A percentile compares a stretch with the other conserved stretches of the same genome.
Evolutionary conservation across 2,888 invertebrate genomes (phyloP).

Genomic region (Maniola hyperantus): DNA sequence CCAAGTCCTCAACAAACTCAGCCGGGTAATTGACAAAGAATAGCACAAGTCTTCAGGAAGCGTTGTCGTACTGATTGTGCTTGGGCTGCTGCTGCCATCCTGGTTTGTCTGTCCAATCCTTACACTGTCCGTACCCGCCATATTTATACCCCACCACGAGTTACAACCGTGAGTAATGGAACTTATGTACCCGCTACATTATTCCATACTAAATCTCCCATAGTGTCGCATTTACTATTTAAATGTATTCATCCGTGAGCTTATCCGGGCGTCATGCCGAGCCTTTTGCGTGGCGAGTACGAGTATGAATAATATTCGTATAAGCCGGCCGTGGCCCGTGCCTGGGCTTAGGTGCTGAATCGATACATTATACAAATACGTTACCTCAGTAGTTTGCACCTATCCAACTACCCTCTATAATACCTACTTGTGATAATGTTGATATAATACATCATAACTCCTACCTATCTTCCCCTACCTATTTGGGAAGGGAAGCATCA

Average conservation of each 20-base stretch:
- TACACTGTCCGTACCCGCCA: conserved; percentile 48
- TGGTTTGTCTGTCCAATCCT: neutral
- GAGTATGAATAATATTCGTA: conserved; percentile 73
- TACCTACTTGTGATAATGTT: neutral
- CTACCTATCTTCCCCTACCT: too few relatives aligned
- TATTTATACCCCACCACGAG: conserved; percentile 76
- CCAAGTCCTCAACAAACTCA: too few relatives aligned
- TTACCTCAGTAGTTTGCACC: conserved; percentile 5
- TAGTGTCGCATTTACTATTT: conserved; percentile 80
- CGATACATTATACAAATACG: conserved; percentile 22
- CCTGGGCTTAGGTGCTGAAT: conserved; percentile 26
- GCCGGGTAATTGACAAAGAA: too few relatives aligned
- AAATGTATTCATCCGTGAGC: conserved; percentile 80
- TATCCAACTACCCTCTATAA: neutral
- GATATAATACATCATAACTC: too few relatives aligned
- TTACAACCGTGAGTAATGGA: conserved; percentile 76
- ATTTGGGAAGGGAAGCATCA: too few relatives aligned
- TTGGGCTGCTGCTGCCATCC: too few relatives aligned
- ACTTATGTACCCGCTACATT: conserved; percentile 75
- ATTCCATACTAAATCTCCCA: conserved; percentile 75
- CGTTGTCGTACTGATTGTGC: too few relatives aligned
- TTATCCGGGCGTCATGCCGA: conserved; percentile 77
- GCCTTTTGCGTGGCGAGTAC: conserved; percentile 67
- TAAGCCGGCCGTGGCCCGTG: conserved; percentile 49
- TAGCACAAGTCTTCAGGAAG: too few relatives aligned